Evolutionary conservation across 1,140 invertebrate genomes (phyloP), one percentile per base, ranked within the genome.

Genomic region (Antheraea pernyi): DNA sequence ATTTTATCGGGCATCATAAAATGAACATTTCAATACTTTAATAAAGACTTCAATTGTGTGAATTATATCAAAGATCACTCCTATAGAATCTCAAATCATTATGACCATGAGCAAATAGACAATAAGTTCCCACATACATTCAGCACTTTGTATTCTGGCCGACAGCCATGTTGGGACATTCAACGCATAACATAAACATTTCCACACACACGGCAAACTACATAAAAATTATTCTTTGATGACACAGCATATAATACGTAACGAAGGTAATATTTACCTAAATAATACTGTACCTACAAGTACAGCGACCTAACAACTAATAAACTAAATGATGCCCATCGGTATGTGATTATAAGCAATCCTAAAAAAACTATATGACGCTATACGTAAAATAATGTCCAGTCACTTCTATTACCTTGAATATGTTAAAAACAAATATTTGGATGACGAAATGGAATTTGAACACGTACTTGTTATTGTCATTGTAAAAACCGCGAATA

Each of bases 351-450:
- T 63, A 39, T 42, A 58, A 67, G 22, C 19, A 9, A 65, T 68
- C 42, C 46, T 60, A 65, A 68, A 67, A n/a, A 58, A 70, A 64
- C 67, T 69, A 65, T 42, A 42, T 75, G 73, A 71, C 39, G 63
- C 69, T 22, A 42, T 59, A 67, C 69, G 67, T 53, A 37, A 19
- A 46, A 53, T 63, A 64, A 53, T 36, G 13, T 63, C 13, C 10
- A 37, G 22, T n/a, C n/a, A 42, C 62, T n/a, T 64, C 36, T 58
- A 42, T 59, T 69, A 64, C 68, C 61, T 74, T 68, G 53, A 59
- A 36, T 30, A 59, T 63, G 68, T 64, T 63, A 30, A 65, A 59
- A 70, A 48, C 19, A 70, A 65, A 65, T 65, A 63, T 70, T 65
- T 70, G 60, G n/a, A 60, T 22, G 42, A 46, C 59, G 8, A 30